Evolutionary conservation across 2,888 invertebrate genomes (phyloP).

Genomic region (Aradus depressus): DNA sequence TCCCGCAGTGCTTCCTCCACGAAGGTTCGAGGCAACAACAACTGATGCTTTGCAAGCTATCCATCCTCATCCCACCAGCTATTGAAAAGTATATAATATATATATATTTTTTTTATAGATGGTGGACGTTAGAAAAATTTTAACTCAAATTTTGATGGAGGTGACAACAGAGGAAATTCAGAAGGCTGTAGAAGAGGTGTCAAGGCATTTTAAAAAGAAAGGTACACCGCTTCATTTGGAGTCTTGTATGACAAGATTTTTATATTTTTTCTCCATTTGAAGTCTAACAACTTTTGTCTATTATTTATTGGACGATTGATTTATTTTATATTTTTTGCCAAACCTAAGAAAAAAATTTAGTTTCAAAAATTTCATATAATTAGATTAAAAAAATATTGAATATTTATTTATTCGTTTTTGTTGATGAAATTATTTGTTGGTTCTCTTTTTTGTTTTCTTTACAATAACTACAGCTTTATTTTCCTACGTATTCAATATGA

Average conservation of each 20-base stretch:
- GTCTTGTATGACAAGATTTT: neutral
- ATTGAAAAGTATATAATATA: no score
- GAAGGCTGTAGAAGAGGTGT: slow-evolving; percentile 74
- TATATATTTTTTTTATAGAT: slow-evolving; percentile 47
- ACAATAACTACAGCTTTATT: no score
- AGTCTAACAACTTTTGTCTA: neutral
- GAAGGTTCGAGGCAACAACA: no score
- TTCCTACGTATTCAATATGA: no score
- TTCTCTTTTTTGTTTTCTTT: no score
- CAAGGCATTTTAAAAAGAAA: slow-evolving; percentile 56
- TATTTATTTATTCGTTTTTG: neutral
- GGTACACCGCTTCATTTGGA: slow-evolving; percentile 27
- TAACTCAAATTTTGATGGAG: slow-evolving; percentile 88
- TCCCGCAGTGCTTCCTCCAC: no score
- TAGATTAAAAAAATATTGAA: neutral
- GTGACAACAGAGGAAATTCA: slow-evolving; percentile 86
- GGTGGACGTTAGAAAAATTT: slow-evolving; percentile 71
- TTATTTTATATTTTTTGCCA: neutral
- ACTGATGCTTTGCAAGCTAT: no score
- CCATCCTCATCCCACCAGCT: no score
- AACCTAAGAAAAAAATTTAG: neutral
- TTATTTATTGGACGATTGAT: neutral
- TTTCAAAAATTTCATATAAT: neutral
- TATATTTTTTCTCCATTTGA: neutral
- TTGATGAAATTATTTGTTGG: no score